Evolutionary conservation across 1,140 invertebrate genomes (phyloP).

Genomic region (Papilio xuthus): DNA sequence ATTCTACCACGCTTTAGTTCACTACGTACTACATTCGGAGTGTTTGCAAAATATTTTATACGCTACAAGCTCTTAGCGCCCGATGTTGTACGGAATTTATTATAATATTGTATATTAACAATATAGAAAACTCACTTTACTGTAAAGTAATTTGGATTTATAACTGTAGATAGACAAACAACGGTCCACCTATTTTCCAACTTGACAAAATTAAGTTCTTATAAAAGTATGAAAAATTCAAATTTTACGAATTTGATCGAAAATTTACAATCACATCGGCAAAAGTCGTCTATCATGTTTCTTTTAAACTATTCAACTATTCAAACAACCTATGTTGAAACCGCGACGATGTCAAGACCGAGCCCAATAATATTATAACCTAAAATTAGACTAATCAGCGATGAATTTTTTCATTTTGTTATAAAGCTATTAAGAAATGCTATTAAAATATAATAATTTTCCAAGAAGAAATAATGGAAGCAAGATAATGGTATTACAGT

Average conservation of each 20-base stretch:
- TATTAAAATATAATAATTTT: constrained; percentile 36
- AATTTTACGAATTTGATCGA: too few species aligned
- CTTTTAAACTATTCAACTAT: too few species aligned
- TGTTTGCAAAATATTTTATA: not conserved
- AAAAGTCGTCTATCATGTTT: too few species aligned
- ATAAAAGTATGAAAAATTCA: too few species aligned
- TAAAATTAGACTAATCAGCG: not conserved
- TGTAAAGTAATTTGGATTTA: not conserved
- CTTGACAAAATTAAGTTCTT: too few species aligned
- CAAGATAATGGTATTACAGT: constrained; percentile 49
- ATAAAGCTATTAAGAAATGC: constrained; percentile 33
- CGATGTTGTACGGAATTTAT: not conserved
- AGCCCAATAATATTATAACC: too few species aligned
- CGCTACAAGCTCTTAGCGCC: not conserved
- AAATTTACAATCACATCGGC: too few species aligned
- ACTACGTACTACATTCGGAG: not conserved
- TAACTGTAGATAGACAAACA: not conserved
- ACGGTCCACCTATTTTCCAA: too few species aligned
- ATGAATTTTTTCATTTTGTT: not conserved
- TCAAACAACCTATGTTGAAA: too few species aligned
- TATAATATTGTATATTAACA: not conserved
- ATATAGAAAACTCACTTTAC: not conserved
- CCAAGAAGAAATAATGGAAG: constrained; percentile 37
- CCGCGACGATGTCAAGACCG: too few species aligned
- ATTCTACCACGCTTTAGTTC: constrained; percentile 26